Percentiles rank a stretch among this genome's conserved stretches.
These are phyloP conservation scores for Eupithecia vulgata DNA, from an alignment of 2,888 invertebrate species.

Conservation along the genomic window DNA sequence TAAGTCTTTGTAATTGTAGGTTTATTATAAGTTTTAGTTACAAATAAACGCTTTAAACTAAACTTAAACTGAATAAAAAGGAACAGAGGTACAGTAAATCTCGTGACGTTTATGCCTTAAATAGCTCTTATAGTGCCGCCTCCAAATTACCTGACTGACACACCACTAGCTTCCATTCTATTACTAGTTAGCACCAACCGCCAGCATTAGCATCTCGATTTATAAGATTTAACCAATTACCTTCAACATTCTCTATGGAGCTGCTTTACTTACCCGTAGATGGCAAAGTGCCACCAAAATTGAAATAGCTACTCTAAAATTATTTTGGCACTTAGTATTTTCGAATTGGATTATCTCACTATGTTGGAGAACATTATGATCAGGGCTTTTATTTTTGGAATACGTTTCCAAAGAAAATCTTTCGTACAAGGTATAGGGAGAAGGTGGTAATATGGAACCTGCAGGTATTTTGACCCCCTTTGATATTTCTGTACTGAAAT, in stretches of 20 bases:
- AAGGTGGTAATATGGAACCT: no score
- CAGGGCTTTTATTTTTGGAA: background rate
- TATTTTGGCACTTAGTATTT: conserved; percentile 13
- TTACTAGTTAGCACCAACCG: conserved; percentile 63
- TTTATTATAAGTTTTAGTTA: no score
- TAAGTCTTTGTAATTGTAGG: no score
- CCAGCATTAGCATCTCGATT: conserved; percentile 59
- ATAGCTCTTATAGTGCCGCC: conserved; percentile 49
- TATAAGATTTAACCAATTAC: conserved; percentile 44
- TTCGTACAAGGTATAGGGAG: background rate
- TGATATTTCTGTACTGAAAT: no score
- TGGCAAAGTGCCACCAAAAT: conserved; percentile 20
- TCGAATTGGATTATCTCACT: background rate
- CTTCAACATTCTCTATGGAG: conserved; percentile 25
- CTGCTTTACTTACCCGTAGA: background rate
- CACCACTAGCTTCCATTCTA: conserved; percentile 64
- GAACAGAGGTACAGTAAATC: background rate
- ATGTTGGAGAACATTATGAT: background rate
- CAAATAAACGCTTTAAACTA: no score
- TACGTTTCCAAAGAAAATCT: background rate
- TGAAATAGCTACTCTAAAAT: conserved; percentile 20
- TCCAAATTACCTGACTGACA: conserved; percentile 74
- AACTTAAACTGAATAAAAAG: no score
- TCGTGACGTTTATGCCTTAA: conserved; percentile 43
- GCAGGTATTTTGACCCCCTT: no score